Evolutionary conservation across 2,888 invertebrate genomes (phyloP).

Genomic region (Gandaritis pyraliata): DNA sequence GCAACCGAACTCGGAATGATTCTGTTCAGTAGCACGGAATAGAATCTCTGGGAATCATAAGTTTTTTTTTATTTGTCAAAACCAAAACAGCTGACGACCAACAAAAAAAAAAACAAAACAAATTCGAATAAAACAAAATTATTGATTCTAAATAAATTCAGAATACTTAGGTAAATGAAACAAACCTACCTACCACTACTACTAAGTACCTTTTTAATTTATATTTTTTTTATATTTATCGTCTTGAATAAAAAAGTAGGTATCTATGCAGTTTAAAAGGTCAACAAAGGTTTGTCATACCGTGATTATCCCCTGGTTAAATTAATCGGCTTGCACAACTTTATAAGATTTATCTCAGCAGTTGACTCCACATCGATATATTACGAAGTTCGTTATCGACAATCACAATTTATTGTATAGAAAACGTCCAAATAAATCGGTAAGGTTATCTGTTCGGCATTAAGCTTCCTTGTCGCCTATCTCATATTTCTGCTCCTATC

Average conservation of each 20-base stretch:
- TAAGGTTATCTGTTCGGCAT: conserved; percentile 56
- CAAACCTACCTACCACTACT: too few relatives aligned
- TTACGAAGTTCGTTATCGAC: conserved; percentile 44
- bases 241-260: too few relatives aligned
- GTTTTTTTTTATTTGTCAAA: too few relatives aligned
- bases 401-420: conserved; percentile 50
- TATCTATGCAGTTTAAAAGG: too few relatives aligned
- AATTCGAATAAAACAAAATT: too few relatives aligned
- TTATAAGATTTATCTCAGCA: conserved; percentile 26
- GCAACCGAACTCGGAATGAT: background rate
- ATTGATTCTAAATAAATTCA: background rate
- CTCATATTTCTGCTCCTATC: conserved; percentile 60
- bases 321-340: conserved; percentile 24
- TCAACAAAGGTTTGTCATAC: conserved; percentile 4
- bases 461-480: conserved; percentile 64
- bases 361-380: conserved; percentile 38
- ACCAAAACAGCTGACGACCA: too few relatives aligned
- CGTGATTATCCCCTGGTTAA: conserved; percentile 5
- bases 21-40: too few relatives aligned
- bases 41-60: too few relatives aligned
- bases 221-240: too few relatives aligned
- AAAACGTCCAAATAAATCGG: conserved; percentile 57
- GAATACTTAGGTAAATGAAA: too few relatives aligned
- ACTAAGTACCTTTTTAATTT: too few relatives aligned
- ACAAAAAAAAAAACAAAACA: too few relatives aligned